Conservation (phyloP, 2,888 invertebrate genomes). For the Oscheius sp. region DNA sequence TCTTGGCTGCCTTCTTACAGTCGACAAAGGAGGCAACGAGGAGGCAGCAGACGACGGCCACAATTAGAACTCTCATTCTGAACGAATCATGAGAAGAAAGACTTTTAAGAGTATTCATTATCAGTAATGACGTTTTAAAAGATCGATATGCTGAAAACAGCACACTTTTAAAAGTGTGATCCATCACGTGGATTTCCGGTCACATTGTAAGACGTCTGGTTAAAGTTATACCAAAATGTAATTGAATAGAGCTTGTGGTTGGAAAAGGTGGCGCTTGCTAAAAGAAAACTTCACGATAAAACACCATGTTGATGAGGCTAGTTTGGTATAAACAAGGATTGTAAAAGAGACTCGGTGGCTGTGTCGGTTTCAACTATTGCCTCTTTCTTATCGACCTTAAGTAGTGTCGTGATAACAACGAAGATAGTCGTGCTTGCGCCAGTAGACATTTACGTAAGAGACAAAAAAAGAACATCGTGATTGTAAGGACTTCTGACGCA, state of each 20-base stretch:
- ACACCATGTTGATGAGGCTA: neutral
- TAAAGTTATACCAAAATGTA: neutral
- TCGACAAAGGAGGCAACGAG: conserved; percentile 53
- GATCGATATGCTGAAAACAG: neutral
- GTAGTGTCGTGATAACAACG: conserved; percentile 5
- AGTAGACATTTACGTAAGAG: conserved; percentile 13
- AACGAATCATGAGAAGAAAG: neutral
- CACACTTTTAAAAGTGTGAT: neutral
- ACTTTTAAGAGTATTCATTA: neutral
- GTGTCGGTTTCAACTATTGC: neutral
- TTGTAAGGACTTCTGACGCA: too few species aligned
- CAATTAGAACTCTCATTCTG: conserved; percentile 49
- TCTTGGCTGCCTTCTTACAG: conserved; percentile 51
- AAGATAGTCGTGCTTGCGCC: neutral
- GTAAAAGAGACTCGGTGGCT: neutral
- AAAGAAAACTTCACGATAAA: neutral
- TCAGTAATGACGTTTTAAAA: neutral
- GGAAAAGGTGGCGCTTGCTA: neutral
- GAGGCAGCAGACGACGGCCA: conserved; percentile 50
- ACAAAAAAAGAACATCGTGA: neutral
- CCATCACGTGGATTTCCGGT: neutral
- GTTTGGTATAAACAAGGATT: neutral
- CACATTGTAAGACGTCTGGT: neutral
- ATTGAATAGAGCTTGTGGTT: neutral
- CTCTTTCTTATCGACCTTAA: conserved; percentile 9